Evolutionary conservation across 37 sponge, comb jelly and placozoan genomes (phyloP).

Genomic region (Spongia lamella): DNA sequence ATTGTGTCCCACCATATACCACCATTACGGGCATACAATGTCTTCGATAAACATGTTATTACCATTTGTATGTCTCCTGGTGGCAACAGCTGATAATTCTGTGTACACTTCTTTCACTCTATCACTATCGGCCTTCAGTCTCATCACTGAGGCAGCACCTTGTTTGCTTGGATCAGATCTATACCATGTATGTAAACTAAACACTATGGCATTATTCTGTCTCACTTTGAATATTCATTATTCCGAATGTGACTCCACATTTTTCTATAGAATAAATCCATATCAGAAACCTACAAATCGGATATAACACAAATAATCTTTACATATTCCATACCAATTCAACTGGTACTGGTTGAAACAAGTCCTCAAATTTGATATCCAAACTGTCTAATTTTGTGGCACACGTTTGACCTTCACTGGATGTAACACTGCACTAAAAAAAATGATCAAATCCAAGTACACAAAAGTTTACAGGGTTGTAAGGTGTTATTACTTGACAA

Average conservation of each 20-base stretch:
- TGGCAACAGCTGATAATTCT: no score
- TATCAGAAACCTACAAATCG: not conserved
- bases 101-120: not conserved
- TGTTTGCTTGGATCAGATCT: not conserved
- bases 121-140: not conserved
- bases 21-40: no score
- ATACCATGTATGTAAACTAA: not conserved
- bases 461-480: no score
- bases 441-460: not conserved
- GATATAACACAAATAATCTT: no score
- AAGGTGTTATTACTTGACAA: no score
- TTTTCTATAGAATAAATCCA: not conserved
- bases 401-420: slow-evolving; percentile 54
- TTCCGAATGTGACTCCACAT: slow-evolving; percentile 10
- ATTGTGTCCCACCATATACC: no score
- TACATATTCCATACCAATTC: no score
- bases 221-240: slow-evolving; percentile 2
- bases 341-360: slow-evolving; percentile 37
- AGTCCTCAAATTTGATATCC: slow-evolving; percentile 42
- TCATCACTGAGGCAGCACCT: slow-evolving; percentile 24
- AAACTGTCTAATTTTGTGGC: slow-evolving; percentile 15
- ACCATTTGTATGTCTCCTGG: no score
- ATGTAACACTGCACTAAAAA: slow-evolving; percentile 54
- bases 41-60: no score
- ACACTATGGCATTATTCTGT: not conserved